Evolutionary conservation across 1,140 invertebrate species (phyloP), one percentile per base, ranked within the genome.

Genomic region (Aphis craccivora): DNA sequence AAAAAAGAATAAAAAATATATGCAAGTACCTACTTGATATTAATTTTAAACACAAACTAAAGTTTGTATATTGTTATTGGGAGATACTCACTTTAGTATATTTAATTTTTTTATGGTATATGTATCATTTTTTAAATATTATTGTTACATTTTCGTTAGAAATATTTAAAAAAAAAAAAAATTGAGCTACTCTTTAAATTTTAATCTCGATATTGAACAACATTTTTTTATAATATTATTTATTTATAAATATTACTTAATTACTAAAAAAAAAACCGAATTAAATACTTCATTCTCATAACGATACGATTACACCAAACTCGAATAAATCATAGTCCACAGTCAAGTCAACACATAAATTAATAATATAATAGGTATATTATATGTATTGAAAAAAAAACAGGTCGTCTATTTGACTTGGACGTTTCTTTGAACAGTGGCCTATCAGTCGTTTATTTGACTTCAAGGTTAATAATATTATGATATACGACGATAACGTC

Each of bases 381-480:
- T 67, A 30, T 60, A 60, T 8, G 37, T 45, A 45, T 67, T 11
- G 9, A 67, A 67, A 76, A 76, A 67, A 14, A 76, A 76, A 76
- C 9, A 18, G 11, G 30, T 30, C 30, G 60, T 76, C 5, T 76
- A 76, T 76, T 76, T n/a, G n/a, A 76, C 30, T 4, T 76, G 5
- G 14, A 76, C 30, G 60, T 76, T 76, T 76, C n/a, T 76, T 76
- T 76, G n/a, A 76, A 76, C 60, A 6, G 60, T 76, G 9, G n/a
- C 60, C 60, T 76, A 76, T 76, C 30, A 76, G 18, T 18, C n/a
- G 60, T 76, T 76, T 76, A n/a, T n/a, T 76, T n/a, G 60, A 76
- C 60, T 76, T 76, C 30, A 76, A 76, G 60, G 60, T 76, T 76
- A 76, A 76, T 76, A 76, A 76, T 76, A n/a, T 76, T 67, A 67